phyloP scores from a whole-genome alignment of 2,113 vertebrate genomes.

The Catagonus wagneri region DNA sequence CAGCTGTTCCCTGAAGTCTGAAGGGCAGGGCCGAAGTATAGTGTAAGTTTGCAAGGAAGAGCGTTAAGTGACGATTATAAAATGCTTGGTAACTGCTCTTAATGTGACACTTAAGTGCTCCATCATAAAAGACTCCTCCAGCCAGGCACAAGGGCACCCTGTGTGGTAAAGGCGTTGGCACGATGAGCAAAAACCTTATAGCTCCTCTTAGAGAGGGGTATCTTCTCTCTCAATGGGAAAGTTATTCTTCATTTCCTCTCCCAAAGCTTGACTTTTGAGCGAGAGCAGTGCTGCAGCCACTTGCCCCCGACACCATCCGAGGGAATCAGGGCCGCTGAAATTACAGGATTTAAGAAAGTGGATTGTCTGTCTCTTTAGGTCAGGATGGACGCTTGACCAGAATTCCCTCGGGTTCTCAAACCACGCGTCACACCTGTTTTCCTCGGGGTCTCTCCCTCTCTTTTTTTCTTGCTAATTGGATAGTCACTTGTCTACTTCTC shows the following conservation, averaged over 20 bases:
- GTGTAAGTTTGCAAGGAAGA: background rate
- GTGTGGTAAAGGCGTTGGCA: background rate
- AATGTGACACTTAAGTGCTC: background rate
- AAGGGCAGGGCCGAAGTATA: background rate
- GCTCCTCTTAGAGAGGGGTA: background rate
- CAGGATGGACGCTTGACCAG: too few relatives aligned
- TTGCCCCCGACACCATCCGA: background rate
- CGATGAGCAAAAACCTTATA: background rate
- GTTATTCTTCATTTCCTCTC: background rate
- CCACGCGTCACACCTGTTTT: accelerated
- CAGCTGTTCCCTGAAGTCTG: background rate
- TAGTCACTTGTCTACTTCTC: background rate
- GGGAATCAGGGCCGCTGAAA: background rate
- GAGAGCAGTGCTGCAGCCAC: background rate
- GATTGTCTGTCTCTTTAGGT: background rate
- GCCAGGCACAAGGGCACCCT: background rate
- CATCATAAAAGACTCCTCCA: background rate
- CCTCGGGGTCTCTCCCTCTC: background rate
- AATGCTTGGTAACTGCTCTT: background rate
- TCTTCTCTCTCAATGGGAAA: slow-evolving; percentile 7
- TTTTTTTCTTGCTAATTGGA: background rate
- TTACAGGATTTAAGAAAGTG: background rate
- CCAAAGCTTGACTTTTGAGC: background rate
- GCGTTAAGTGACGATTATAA: background rate
- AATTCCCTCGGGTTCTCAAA: background rate